These are phyloP conservation scores for Chunga burmeisteri DNA, from an alignment of 2,113 vertebrate genomes.

Conservation along the genomic window DNA sequence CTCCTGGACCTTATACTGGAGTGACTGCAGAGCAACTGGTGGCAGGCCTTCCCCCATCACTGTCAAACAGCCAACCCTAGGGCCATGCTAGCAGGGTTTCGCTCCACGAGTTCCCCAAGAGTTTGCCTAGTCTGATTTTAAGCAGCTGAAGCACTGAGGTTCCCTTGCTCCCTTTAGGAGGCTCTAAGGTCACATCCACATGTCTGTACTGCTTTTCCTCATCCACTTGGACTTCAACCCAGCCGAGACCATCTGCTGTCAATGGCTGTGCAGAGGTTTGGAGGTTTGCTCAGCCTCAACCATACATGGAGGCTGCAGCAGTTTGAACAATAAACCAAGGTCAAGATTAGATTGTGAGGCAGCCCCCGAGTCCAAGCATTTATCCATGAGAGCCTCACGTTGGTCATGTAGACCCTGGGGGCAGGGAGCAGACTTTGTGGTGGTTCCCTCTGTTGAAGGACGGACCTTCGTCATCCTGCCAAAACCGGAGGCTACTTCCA, in stretches of 20 bases:
- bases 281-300: not conserved
- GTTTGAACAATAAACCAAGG: not conserved
- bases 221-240: not conserved
- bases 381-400: accelerated
- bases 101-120: not conserved
- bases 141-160: not conserved
- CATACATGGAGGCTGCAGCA: not conserved
- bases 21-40: not conserved
- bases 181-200: not conserved
- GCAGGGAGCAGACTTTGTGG: not conserved
- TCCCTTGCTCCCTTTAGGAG: not conserved
- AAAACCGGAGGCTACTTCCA: not conserved
- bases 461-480: not conserved
- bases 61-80: not conserved
- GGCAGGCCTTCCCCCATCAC: not conserved
- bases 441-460: not conserved
- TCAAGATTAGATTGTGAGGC: accelerated
- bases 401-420: not conserved
- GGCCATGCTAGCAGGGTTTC: accelerated
- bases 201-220: not conserved
- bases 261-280: not conserved
- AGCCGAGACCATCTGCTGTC: not conserved
- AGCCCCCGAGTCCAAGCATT: not conserved
- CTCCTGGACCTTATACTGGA: not conserved
- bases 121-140: not conserved